phyloP scores from a whole-genome alignment of 2,113 vertebrate species.

The Glaucomys volans region DNA sequence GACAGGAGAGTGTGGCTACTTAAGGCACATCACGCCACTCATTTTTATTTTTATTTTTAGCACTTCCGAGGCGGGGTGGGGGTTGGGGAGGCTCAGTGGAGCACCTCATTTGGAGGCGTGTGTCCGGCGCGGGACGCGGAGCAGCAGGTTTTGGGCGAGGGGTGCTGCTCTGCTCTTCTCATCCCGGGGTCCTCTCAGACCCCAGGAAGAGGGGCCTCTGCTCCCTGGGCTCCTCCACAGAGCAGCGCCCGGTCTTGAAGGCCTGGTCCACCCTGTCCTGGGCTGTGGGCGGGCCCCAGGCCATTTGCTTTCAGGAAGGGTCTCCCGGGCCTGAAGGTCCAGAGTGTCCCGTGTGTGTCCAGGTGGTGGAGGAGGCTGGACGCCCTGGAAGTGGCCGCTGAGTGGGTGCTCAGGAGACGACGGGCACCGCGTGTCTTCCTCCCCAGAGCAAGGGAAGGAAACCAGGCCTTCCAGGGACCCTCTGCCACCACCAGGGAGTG shows the following conservation, averaged over 20 bases:
- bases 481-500: too few relatives aligned
- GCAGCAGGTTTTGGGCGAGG: too few relatives aligned
- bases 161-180: too few relatives aligned
- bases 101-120: not conserved
- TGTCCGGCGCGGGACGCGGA: not conserved
- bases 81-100: not conserved
- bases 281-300: too few relatives aligned
- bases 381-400: too few relatives aligned
- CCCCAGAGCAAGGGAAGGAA: too few relatives aligned
- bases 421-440: too few relatives aligned
- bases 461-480: not conserved
- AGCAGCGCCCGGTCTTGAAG: too few relatives aligned
- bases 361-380: too few relatives aligned
- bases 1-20: slow-evolving; percentile 62
- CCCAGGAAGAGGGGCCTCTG: not conserved
- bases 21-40: not conserved
- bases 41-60: not conserved
- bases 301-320: not conserved
- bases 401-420: too few relatives aligned
- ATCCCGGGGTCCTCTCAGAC: not conserved
- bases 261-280: too few relatives aligned
- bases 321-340: not conserved
- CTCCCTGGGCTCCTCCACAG: too few relatives aligned
- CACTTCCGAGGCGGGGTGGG: not conserved
- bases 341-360: fast-evolving